These are phyloP conservation scores for Drosophila testacea DNA, from an alignment of 2,888 invertebrate species.

Conservation along the genomic window DNA sequence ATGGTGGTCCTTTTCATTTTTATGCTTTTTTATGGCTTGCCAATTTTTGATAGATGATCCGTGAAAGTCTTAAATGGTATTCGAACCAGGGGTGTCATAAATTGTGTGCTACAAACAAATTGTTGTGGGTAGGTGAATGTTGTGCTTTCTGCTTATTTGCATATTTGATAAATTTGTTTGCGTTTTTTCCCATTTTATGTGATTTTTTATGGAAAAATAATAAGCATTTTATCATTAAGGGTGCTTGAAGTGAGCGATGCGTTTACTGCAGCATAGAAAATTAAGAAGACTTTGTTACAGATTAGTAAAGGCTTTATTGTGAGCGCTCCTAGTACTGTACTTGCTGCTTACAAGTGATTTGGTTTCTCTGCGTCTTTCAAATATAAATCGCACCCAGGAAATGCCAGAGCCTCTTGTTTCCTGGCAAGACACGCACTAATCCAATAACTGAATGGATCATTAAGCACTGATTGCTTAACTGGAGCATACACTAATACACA, in stretches of 20 bases:
- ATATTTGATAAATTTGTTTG: slow-evolving; percentile 79
- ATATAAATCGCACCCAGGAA: slow-evolving; percentile 39
- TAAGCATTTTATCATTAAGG: slow-evolving; percentile 59
- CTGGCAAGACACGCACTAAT: slow-evolving; percentile 63
- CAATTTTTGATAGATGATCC: slow-evolving; percentile 78
- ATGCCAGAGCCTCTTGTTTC: slow-evolving; percentile 14
- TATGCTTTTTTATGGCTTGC: slow-evolving; percentile 65
- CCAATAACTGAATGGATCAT: slow-evolving; percentile 76
- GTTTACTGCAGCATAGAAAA: slow-evolving; percentile 13
- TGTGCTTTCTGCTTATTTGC: slow-evolving; percentile 67
- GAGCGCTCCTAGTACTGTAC: neutral
- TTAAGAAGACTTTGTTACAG: slow-evolving; percentile 8
- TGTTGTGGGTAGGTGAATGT: slow-evolving; percentile 36
- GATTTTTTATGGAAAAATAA: slow-evolving; percentile 78
- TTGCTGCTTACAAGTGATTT: slow-evolving; percentile 9
- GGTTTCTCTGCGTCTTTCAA: slow-evolving; percentile 17
- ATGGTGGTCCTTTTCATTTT: slow-evolving; percentile 62
- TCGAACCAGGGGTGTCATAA: slow-evolving; percentile 20
- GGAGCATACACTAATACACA: slow-evolving; percentile 45
- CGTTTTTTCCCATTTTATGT: slow-evolving; percentile 61
- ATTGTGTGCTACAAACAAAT: slow-evolving; percentile 39
- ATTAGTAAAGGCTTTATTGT: slow-evolving; percentile 1
- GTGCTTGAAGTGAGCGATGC: slow-evolving; percentile 24
- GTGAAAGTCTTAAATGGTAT: slow-evolving; percentile 60
- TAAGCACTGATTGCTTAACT: slow-evolving; percentile 77